Evolutionary conservation across 2,113 vertebrate species (phyloP).

Genomic region (Pseudonaja textilis): DNA sequence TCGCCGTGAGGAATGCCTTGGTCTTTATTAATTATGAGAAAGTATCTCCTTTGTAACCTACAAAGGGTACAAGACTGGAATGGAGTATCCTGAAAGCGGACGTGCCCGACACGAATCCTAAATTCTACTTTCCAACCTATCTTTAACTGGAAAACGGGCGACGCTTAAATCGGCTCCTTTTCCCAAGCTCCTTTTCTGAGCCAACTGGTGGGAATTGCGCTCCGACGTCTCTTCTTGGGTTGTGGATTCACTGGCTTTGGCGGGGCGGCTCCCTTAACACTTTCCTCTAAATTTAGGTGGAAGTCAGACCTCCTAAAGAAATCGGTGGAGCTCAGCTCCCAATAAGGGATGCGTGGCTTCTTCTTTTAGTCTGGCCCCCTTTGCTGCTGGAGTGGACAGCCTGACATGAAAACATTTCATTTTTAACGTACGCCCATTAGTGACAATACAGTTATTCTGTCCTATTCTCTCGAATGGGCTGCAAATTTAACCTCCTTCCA

Average conservation of each 20-base stretch:
- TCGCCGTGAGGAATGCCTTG: not conserved
- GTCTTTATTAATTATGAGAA: not conserved
- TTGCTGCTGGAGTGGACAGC: not conserved
- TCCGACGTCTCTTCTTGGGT: not conserved
- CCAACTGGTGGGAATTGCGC: not conserved
- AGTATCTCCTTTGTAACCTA: not conserved
- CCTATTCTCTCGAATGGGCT: not conserved
- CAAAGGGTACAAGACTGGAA: not conserved
- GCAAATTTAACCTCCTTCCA: not conserved
- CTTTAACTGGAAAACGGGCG: not conserved
- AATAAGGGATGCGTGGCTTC: not conserved
- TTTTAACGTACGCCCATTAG: too few species aligned
- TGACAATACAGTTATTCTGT: too few species aligned
- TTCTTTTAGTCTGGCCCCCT: not conserved
- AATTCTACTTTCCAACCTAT: not conserved
- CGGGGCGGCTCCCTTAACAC: not conserved
- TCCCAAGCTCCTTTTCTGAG: not conserved
- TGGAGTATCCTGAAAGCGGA: not conserved
- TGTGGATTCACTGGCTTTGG: not conserved
- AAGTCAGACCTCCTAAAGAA: not conserved
- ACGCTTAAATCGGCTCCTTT: not conserved
- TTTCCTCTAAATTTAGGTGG: not conserved
- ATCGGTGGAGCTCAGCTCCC: not conserved
- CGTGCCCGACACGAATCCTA: not conserved
- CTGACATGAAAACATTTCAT: too few species aligned